phyloP scores from a whole-genome alignment of 2,113 vertebrate species.

The Athene noctua region DNA sequence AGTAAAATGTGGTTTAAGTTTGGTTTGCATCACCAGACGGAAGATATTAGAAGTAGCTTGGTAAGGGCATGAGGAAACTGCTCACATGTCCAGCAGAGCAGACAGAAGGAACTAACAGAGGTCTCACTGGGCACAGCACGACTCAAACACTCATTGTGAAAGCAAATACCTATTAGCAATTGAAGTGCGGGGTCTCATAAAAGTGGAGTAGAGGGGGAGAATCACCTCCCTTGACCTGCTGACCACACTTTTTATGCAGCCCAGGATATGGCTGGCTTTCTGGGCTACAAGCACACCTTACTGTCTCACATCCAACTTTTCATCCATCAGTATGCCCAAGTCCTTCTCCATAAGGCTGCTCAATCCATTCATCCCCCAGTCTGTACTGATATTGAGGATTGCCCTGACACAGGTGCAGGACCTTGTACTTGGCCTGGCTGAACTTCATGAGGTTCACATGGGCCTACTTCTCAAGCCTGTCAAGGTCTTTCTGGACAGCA shows the following conservation, averaged over 20 bases:
- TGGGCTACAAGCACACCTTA: background rate
- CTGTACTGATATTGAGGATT: background rate
- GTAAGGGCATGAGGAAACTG: background rate
- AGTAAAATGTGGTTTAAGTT: background rate
- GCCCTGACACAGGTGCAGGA: background rate
- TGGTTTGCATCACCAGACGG: background rate
- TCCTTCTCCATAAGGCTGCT: background rate
- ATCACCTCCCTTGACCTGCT: background rate
- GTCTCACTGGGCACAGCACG: background rate
- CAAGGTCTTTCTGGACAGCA: too few species aligned
- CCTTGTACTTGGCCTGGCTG: background rate
- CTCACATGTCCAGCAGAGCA: background rate
- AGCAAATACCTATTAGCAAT: background rate
- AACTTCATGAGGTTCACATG: fast-evolving
- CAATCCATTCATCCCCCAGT: background rate
- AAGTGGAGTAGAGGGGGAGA: fast-evolving
- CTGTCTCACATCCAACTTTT: background rate
- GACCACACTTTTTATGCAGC: background rate
- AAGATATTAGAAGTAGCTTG: background rate
- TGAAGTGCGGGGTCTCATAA: background rate
- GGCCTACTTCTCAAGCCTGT: background rate
- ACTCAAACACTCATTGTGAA: fast-evolving
- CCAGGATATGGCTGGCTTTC: background rate
- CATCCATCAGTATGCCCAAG: background rate
- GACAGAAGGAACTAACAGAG: background rate